Evolutionary conservation across 2,797 vertebrate genomes (phyloP).

Genomic region (Ficedula albicollis): DNA sequence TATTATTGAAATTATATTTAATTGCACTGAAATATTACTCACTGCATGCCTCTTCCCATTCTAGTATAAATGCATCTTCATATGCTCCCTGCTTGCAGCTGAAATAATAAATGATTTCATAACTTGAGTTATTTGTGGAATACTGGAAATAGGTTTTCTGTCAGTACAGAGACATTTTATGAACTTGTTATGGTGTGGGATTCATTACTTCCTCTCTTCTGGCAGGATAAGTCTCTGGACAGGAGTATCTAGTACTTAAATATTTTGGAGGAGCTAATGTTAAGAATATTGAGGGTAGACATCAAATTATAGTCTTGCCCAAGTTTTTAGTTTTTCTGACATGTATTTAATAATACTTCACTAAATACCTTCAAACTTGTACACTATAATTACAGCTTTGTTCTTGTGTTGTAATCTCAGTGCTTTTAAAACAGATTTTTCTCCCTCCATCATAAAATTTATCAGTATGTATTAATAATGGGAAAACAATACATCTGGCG

Average conservation of each 20-base stretch:
- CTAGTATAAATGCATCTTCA: slow-evolving; percentile 41
- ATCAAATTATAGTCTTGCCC: not conserved
- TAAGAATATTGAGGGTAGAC: not conserved
- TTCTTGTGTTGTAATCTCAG: not conserved
- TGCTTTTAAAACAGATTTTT: not conserved
- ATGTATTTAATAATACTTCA: not conserved
- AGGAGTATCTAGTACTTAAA: not conserved
- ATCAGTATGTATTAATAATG: not conserved
- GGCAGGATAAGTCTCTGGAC: not conserved
- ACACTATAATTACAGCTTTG: not conserved
- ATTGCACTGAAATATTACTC: slow-evolving; percentile 59
- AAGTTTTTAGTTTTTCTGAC: not conserved
- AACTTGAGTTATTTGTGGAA: slow-evolving; percentile 61
- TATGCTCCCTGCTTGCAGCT: slow-evolving; percentile 34
- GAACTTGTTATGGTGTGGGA: not conserved
- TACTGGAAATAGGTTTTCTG: slow-evolving; percentile 52
- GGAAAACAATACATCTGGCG: not conserved
- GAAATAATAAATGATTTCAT: slow-evolving; percentile 35
- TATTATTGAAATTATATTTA: slow-evolving; percentile 55
- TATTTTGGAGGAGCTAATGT: not conserved
- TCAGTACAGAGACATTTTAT: slow-evolving; percentile 16
- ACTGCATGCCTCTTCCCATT: slow-evolving; percentile 48
- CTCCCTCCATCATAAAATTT: not conserved
- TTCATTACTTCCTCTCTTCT: slow-evolving; percentile 1
- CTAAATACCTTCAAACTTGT: not conserved